Conservation (phyloP, 1,140 invertebrate genomes). For the Latrodectus geometricus region DNA sequence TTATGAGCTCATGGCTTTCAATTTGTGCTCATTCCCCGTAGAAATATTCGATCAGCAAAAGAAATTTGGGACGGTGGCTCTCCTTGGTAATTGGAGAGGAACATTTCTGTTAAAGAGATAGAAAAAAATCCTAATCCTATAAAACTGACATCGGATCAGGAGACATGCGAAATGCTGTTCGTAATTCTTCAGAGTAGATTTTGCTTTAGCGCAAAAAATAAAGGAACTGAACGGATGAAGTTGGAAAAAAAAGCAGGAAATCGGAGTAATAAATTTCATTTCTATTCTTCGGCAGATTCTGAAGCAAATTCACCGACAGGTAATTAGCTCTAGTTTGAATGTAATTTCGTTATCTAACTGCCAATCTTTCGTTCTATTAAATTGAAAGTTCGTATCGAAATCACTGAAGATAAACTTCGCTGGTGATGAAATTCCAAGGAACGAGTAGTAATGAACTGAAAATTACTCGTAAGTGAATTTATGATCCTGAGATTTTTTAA, state of each 20-base stretch:
- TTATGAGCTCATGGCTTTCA: too few relatives aligned
- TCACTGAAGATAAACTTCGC: background rate
- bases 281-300: conserved; percentile 31
- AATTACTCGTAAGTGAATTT: background rate
- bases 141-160: conserved; percentile 51
- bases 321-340: conserved; percentile 27
- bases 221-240: background rate
- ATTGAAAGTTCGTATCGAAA: conserved; percentile 25
- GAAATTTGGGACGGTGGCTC: background rate
- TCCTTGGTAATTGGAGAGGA: conserved; percentile 32
- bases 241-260: background rate
- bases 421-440: background rate
- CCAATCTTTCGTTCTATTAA: conserved; percentile 48
- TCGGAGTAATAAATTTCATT: conserved; percentile 10
- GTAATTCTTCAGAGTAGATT: conserved; percentile 38
- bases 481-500: too few relatives aligned
- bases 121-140: conserved; percentile 49
- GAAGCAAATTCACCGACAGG: conserved; percentile 9
- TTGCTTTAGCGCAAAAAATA: background rate
- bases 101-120: conserved; percentile 13
- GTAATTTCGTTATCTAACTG: conserved; percentile 55
- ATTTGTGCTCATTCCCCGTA: background rate
- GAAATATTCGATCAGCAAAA: background rate
- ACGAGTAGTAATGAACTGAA: background rate
- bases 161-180: conserved; percentile 45